Evolutionary conservation across 2,113 vertebrate species (phyloP).

Genomic region (Atherinomorus stipes): DNA sequence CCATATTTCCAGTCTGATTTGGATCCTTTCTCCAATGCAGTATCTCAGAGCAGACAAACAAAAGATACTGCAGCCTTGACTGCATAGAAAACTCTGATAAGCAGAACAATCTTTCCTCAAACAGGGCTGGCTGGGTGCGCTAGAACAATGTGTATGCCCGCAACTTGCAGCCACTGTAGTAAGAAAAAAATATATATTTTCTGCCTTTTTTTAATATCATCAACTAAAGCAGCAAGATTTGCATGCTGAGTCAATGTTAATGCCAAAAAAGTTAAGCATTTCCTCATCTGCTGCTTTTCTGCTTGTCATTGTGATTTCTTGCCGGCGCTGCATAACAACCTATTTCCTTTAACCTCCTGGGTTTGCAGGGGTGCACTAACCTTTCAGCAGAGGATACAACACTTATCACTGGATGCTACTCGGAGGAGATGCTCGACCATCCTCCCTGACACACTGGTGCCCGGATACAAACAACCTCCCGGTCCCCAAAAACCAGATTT

Average conservation of each 20-base stretch:
- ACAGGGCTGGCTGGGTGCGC: conserved; percentile 2
- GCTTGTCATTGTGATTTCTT: conserved; percentile 19
- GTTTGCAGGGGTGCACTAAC: conserved; percentile 55
- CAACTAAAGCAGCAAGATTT: not conserved
- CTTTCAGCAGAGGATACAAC: conserved; percentile 57
- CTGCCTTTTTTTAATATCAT: not conserved
- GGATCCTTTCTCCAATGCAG: conserved; percentile 16
- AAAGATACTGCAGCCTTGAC: conserved; percentile 48
- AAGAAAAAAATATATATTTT: conserved; percentile 2
- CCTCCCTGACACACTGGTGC: conserved; percentile 54
- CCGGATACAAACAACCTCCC: conserved; percentile 50
- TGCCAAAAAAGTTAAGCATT: too few species aligned
- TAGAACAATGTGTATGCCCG: conserved; percentile 1
- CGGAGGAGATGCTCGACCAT: conserved; percentile 22
- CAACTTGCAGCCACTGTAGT: conserved; percentile 24
- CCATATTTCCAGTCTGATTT: conserved; percentile 14
- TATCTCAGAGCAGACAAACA: conserved; percentile 47
- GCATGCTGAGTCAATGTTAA: too few species aligned
- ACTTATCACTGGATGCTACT: conserved; percentile 51
- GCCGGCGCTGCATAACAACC: conserved; percentile 39
- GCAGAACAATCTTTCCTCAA: conserved; percentile 43
- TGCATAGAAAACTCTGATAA: conserved; percentile 41
- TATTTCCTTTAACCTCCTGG: conserved; percentile 66
- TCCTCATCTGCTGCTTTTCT: too few species aligned
- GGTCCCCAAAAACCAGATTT: conserved; percentile 32